These are phyloP conservation scores for Tringa solitaria DNA, from an alignment of 2,113 vertebrate species.

Conservation along the genomic window DNA sequence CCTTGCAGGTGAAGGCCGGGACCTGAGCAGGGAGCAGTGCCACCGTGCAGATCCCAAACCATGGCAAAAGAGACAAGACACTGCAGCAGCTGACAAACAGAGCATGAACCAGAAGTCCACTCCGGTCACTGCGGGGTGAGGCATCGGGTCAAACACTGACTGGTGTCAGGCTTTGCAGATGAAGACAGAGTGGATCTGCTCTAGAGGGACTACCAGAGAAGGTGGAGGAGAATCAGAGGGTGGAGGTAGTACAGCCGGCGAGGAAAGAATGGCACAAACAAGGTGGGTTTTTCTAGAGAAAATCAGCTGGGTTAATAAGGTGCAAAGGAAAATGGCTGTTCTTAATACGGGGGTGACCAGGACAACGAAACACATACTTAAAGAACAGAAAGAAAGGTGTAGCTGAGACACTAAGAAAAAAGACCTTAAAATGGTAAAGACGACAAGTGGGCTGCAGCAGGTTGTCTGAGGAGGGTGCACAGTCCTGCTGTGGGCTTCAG, in stretches of 20 bases:
- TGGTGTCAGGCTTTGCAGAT: background rate
- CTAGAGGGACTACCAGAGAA: no score
- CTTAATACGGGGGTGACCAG: background rate
- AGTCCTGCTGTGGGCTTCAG: background rate
- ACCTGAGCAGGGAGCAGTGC: no score
- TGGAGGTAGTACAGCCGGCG: background rate
- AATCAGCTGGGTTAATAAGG: background rate
- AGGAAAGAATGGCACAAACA: background rate
- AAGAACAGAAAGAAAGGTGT: background rate
- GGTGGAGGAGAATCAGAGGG: background rate
- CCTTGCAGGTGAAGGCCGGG: background rate
- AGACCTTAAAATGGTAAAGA: background rate
- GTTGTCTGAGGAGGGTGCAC: background rate
- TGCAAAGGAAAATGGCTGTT: background rate
- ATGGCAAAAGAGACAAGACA: background rate
- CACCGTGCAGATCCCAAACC: background rate
- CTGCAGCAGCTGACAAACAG: background rate
- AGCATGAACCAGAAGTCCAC: accelerated
- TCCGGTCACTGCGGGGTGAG: background rate
- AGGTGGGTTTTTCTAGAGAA: background rate
- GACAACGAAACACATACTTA: accelerated
- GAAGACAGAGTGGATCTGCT: background rate
- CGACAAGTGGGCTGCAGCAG: accelerated
- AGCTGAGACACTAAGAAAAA: background rate
- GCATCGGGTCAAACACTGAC: background rate